Evolutionary conservation across 2,797 vertebrate species (phyloP), one percentile per base, ranked within the genome.

Genomic region (Cossypha caffra): DNA sequence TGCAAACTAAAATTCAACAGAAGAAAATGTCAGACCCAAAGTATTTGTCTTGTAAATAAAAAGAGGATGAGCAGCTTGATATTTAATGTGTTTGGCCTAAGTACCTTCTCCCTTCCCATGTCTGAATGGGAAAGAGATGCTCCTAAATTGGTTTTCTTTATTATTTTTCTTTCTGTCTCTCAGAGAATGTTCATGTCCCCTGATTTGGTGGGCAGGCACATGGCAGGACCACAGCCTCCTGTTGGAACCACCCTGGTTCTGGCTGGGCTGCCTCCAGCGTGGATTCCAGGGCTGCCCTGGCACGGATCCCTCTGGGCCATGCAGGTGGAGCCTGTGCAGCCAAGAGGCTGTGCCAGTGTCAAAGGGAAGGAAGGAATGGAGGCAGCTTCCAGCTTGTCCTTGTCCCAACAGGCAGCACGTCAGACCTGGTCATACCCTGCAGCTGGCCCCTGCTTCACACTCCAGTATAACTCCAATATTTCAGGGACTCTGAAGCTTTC

Each of bases 321-420:
- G 13, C 0, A 0, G 2, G 12, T 37, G 48, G 25, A 43, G 42
- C 42, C 42, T 43, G 18, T 21, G 20, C 43, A 42, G 40, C 43
- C 43, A 11, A 45, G 59, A 51, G 25, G 19, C 40, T 50, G 28
- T 79, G 54, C 13, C 28, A 12, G 29, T 47, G 24, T 23, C 55
- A n/a, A 37, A 28, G 43, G 23, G 51, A 26, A 42, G 23, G 51
- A 26, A 48, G 26, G 48, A 7, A 61, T 17, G 29, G 25, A 52
- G 45, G 40, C 24, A 24, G 7, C 37, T 86, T 31, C 13, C 51
- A 85, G 16, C 61, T 76, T 61, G 14, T n/a, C 71, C 7, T 43
- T 91, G 28, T 69, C 63, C 38, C 25, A 72, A 5, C 11, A 45
- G 81, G 16, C 33, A 76, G 43, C 14, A 85, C 15, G 24, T 16